These are phyloP conservation scores for Mellivora capensis DNA, from an alignment of 2,113 vertebrate species.

Conservation along the genomic window DNA sequence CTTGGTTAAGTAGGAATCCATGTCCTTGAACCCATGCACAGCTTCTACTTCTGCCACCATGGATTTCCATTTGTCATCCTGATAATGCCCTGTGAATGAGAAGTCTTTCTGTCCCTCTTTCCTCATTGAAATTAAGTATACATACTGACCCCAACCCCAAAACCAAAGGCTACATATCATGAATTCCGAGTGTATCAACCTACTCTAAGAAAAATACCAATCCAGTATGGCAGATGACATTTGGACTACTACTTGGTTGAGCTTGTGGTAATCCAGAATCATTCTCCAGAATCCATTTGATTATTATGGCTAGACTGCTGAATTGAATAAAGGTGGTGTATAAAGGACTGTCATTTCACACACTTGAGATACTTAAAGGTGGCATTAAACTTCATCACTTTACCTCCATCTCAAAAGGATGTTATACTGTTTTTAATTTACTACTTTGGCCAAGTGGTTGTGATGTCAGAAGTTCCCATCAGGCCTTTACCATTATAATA, in stretches of 20 bases:
- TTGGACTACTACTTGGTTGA: neutral
- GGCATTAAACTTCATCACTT: neutral
- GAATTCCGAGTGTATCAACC: neutral
- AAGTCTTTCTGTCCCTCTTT: neutral
- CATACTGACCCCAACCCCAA: neutral
- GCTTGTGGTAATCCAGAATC: neutral
- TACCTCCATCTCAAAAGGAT: neutral
- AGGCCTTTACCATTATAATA: neutral
- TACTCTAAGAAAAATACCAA: neutral
- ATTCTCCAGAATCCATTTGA: neutral
- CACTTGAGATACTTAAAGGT: neutral
- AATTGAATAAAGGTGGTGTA: neutral
- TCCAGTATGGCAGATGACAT: neutral
- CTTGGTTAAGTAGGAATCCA: neutral
- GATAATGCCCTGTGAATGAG: neutral
- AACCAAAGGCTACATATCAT: neutral
- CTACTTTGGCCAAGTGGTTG: neutral
- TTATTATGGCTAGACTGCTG: neutral
- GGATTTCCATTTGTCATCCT: neutral
- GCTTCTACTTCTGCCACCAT: neutral
- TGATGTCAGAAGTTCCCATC: neutral
- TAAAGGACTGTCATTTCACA: neutral
- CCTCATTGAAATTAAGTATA: neutral
- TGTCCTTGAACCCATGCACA: too few relatives aligned
- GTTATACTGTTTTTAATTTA: neutral